A percentile compares a stretch with the other conserved stretches of the same genome.
phyloP scores from a whole-genome alignment of 1,140 invertebrate genomes.

The Drosophila ohnishii region DNA sequence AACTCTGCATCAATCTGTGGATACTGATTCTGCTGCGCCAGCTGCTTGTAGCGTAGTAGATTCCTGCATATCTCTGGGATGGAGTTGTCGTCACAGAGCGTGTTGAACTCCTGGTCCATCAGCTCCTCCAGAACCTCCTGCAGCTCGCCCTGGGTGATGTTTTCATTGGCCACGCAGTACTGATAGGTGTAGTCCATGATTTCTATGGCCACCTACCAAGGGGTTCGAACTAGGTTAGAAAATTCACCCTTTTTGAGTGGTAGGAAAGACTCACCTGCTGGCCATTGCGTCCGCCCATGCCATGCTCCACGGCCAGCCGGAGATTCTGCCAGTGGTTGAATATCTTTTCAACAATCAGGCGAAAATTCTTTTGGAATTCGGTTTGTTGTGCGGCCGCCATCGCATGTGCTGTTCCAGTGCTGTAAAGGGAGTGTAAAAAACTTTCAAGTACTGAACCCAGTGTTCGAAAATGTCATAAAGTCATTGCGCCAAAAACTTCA shows the following conservation, averaged over 20 bases:
- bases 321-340: conserved; percentile 87
- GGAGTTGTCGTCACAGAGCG: conserved; percentile 87
- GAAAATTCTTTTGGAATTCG: conserved; percentile 83
- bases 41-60: conserved; percentile 83
- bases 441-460: neutral
- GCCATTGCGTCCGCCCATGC: conserved; percentile 86
- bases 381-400: conserved; percentile 67
- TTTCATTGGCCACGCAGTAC: conserved; percentile 85
- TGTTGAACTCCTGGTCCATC: conserved; percentile 87
- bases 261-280: conserved; percentile 83
- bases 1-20: conserved; percentile 80
- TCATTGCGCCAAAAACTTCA: conserved; percentile 57
- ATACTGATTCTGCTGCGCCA: conserved; percentile 82
- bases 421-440: conserved; percentile 3
- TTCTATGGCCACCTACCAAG: conserved; percentile 85
- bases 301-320: conserved; percentile 87
- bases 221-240: conserved; percentile 50
- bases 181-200: conserved; percentile 86
- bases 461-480: conserved; percentile 7
- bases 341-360: conserved; percentile 85
- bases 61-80: conserved; percentile 84
- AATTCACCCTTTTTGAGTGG: neutral
- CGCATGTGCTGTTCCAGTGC: conserved; percentile 40
- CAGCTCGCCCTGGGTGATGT: conserved; percentile 85
- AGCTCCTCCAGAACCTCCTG: conserved; percentile 86